A percentile compares a stretch with the other conserved stretches of the same genome.
These are phyloP conservation scores for Sebastes flavidus DNA, from an alignment of 2,797 vertebrate genomes.

Conservation along the genomic window DNA sequence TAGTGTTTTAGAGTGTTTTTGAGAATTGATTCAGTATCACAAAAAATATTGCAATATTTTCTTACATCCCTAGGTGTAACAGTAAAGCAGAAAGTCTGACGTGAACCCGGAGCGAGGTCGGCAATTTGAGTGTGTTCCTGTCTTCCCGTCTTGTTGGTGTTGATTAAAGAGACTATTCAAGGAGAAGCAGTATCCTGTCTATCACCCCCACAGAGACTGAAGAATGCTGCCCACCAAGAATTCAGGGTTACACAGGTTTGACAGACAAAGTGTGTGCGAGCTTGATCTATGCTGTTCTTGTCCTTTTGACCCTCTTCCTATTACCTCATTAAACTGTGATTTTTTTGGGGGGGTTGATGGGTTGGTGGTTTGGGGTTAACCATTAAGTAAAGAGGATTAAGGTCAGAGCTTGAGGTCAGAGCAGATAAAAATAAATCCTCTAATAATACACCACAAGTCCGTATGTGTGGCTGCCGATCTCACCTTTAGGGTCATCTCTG, in stretches of 20 bases:
- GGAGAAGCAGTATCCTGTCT: background rate
- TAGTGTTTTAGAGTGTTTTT: no score
- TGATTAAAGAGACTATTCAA: background rate
- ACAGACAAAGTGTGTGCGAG: background rate
- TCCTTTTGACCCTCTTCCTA: constrained; percentile 22
- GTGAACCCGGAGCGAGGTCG: background rate
- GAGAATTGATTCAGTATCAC: no score
- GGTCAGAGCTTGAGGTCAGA: constrained; percentile 25
- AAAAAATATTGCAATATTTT: no score
- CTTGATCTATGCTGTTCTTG: background rate
- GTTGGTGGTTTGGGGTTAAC: constrained; percentile 29
- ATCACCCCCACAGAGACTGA: background rate
- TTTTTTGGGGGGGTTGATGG: constrained; percentile 11
- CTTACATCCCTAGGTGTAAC: background rate
- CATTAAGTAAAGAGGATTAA: constrained; percentile 19
- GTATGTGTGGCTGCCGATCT: constrained; percentile 16
- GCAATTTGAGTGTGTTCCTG: background rate
- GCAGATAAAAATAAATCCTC: constrained; percentile 27
- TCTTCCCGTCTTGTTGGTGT: background rate
- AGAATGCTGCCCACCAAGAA: background rate
- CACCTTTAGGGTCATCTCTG: constrained; percentile 97
- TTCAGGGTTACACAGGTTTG: background rate
- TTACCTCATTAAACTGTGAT: constrained; percentile 5
- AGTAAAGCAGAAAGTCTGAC: background rate
- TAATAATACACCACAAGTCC: background rate